These are phyloP conservation scores for Carapus acus DNA, from an alignment of 2,797 vertebrate genomes.

Conservation along the genomic window DNA sequence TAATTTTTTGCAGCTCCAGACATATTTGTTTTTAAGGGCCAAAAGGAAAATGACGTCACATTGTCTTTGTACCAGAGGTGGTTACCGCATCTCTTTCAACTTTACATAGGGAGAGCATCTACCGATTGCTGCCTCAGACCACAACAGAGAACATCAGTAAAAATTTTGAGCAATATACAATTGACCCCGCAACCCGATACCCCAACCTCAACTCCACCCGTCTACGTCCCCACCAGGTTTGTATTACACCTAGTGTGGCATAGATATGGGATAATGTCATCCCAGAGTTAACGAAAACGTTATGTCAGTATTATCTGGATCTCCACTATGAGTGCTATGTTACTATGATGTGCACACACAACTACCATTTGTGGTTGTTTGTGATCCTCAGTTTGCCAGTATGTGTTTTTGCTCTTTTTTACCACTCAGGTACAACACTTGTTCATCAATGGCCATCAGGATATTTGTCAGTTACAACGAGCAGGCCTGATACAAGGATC, in stretches of 20 bases:
- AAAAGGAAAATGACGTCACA: too few species aligned
- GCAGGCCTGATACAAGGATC: constrained; percentile 73
- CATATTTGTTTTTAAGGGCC: too few species aligned
- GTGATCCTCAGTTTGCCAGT: background rate
- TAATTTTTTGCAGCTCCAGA: too few species aligned
- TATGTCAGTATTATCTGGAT: too few species aligned
- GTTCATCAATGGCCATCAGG: constrained; percentile 78
- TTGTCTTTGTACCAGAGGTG: too few species aligned
- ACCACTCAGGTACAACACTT: constrained; percentile 82
- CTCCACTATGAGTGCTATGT: background rate
- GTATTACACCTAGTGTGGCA: constrained; percentile 1
- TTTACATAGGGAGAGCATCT: constrained; percentile 84
- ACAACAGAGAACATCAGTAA: constrained; percentile 96
- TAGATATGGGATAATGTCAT: background rate
- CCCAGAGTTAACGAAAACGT: too few species aligned
- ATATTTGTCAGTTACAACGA: constrained; percentile 62
- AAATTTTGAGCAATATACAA: constrained; percentile 92
- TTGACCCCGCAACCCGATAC: constrained; percentile 90
- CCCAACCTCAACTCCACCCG: constrained; percentile 92
- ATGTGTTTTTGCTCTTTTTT: background rate
- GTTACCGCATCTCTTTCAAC: background rate
- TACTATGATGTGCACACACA: background rate
- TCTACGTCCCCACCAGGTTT: constrained; percentile 88
- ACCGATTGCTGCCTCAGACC: constrained; percentile 92
- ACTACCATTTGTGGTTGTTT: background rate